These are phyloP conservation scores for Synanthedon myopaeformis DNA, from an alignment of 2,888 invertebrate genomes.

Conservation along the genomic window DNA sequence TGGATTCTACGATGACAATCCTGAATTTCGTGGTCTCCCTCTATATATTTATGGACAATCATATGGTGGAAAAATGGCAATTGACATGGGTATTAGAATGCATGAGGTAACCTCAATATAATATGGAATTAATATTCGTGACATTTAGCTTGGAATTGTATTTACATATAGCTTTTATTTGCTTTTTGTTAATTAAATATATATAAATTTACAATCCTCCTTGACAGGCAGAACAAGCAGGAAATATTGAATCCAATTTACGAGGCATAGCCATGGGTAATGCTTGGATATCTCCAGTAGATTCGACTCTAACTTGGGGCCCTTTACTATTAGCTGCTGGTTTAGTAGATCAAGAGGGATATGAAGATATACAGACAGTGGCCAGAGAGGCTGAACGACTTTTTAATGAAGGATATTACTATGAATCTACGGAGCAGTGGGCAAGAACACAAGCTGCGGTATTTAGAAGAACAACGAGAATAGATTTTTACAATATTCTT, in stretches of 20 bases:
- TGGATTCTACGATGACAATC: conserved; percentile 74
- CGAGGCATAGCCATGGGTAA: conserved; percentile 87
- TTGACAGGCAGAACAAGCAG: conserved; percentile 72
- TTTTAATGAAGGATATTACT: conserved; percentile 70
- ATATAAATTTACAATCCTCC: not conserved
- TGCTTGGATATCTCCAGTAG: conserved; percentile 90
- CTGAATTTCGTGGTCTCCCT: conserved; percentile 79
- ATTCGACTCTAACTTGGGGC: conserved; percentile 87
- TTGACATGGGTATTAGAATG: conserved; percentile 79
- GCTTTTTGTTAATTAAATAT: too few species aligned
- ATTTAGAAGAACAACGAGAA: conserved; percentile 68
- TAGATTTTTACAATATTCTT: conserved; percentile 88
- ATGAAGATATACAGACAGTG: conserved; percentile 65
- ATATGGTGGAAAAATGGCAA: conserved; percentile 94
- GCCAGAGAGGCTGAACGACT: conserved; percentile 70
- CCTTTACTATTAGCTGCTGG: conserved; percentile 81
- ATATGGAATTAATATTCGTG: not conserved
- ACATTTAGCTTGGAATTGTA: not conserved
- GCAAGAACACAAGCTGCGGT: conserved; percentile 73
- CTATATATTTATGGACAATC: conserved; percentile 91
- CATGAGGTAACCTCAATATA: conserved; percentile 45
- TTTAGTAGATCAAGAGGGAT: conserved; percentile 77
- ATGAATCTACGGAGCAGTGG: conserved; percentile 75
- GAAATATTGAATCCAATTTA: conserved; percentile 76
- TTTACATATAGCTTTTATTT: too few species aligned